Evolutionary conservation across 2,888 invertebrate species (phyloP).

Genomic region (Volucella inanis): DNA sequence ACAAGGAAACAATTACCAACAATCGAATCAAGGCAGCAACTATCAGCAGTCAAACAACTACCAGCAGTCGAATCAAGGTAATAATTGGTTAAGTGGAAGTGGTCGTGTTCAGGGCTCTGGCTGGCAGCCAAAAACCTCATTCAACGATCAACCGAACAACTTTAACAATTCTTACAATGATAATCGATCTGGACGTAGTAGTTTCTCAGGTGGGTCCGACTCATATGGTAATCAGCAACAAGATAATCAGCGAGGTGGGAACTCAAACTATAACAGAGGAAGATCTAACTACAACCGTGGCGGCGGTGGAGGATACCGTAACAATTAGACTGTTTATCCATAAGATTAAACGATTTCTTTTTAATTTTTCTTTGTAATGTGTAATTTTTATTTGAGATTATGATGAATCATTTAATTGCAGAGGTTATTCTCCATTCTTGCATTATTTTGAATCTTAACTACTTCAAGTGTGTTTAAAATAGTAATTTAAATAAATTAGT

Average conservation of each 20-base stretch:
- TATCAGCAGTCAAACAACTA: constrained; percentile 40
- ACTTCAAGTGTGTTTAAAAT: constrained; percentile 32
- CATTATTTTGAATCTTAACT: constrained; percentile 31
- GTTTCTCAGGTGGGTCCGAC: constrained; percentile 60
- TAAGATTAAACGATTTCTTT: neutral
- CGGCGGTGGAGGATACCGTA: constrained; percentile 71
- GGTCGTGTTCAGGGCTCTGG: constrained; percentile 82
- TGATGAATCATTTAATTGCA: neutral
- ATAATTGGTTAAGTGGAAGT: constrained; percentile 79
- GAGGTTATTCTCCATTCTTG: neutral
- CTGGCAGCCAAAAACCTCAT: constrained; percentile 78
- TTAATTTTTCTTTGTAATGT: neutral
- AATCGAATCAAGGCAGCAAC: constrained; percentile 48
- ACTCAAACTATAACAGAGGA: constrained; percentile 59
- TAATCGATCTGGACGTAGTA: constrained; percentile 75
- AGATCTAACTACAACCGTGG: constrained; percentile 80
- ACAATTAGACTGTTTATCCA: constrained; percentile 46
- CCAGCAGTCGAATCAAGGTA: constrained; percentile 38
- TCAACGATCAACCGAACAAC: constrained; percentile 53
- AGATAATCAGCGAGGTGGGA: constrained; percentile 75
- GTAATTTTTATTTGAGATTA: neutral
- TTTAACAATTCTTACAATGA: constrained; percentile 55
- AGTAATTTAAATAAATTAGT: constrained; percentile 41
- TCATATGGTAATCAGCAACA: constrained; percentile 58
- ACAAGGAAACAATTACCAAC: constrained; percentile 57